Evolutionary conservation across 30 jellyfish, hydroid and myxozoan genomes (phyloP), one percentile per base, ranked within the genome.

Genomic region (Hydra vulgaris): DNA sequence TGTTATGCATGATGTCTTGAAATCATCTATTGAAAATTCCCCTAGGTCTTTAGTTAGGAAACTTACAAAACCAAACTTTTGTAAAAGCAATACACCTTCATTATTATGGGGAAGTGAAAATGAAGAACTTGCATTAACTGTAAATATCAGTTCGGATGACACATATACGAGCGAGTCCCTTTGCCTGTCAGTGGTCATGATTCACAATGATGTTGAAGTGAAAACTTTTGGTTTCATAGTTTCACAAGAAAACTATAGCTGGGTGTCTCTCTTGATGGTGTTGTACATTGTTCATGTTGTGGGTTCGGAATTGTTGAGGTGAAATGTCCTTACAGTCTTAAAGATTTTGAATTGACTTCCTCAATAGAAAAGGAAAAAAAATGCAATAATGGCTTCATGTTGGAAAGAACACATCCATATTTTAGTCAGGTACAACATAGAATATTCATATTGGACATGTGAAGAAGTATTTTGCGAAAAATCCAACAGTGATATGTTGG

Each of bases 41-140:
- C 40, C 79, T 18, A 71, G 22, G 27, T 18, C 0, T 71, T 71
- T 71, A 21, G 27, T 71, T 20, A 18, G 17, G 17, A 71, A 71
- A 71, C n/a, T 71, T 71, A 18, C 40, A 18, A 23, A 21, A 23
- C 21, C 21, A 23, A 71, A 21, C 17, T 18, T 71, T 71, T 17
- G 17, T 18, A 17, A 20, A 18, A 18, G n/a, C 18, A 71, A 71
- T 71, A 27, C 17, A 23, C 74, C 79, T 18, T 71, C 79, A n/a
- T 27, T 71, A 18, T 18, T 18, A 21, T 71, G 79, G 79, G 79
- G 79, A 17, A 71, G 79, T 18, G 79, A 71, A 20, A 20, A 71
- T 17, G 26, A 71, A 71, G n/a, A 56, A 15, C 71, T 56, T 56
- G 17, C 18, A n/a, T 17, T 15, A 56, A 15, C 17, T 56, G 17